Evolutionary conservation across 1,140 invertebrate genomes (phyloP).

Genomic region (Myzus persicae): DNA sequence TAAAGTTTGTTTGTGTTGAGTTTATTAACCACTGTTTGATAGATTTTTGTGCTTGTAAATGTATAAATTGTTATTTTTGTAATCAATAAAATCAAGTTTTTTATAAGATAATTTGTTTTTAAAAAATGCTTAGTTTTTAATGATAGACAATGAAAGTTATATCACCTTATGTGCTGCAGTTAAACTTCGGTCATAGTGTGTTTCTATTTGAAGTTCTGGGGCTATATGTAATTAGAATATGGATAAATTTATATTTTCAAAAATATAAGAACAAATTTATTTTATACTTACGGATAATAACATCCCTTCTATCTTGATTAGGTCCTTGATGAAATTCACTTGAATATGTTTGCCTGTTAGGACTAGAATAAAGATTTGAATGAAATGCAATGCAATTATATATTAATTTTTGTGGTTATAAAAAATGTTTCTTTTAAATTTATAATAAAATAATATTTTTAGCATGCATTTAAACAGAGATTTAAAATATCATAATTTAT

Average conservation of each 20-base stretch:
- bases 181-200: conserved; percentile 24
- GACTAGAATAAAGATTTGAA: background rate
- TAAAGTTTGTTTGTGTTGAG: no score
- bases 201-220: no score
- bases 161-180: conserved; percentile 44
- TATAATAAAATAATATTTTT: background rate
- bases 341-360: background rate
- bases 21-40: no score
- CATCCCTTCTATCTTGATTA: no score
- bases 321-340: background rate
- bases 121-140: background rate
- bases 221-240: background rate
- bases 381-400: background rate
- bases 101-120: background rate
- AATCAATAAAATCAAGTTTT: no score
- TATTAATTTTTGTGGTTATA: background rate
- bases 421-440: no score
- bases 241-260: background rate
- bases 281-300: background rate
- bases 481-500: background rate
- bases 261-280: background rate
- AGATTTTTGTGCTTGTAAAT: no score
- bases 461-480: background rate
- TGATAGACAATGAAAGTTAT: background rate
- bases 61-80: no score